A percentile compares a stretch with the other conserved stretches of the same genome.
Evolutionary conservation across 1,140 invertebrate genomes (phyloP).

Genomic region (Linepithema humile): DNA sequence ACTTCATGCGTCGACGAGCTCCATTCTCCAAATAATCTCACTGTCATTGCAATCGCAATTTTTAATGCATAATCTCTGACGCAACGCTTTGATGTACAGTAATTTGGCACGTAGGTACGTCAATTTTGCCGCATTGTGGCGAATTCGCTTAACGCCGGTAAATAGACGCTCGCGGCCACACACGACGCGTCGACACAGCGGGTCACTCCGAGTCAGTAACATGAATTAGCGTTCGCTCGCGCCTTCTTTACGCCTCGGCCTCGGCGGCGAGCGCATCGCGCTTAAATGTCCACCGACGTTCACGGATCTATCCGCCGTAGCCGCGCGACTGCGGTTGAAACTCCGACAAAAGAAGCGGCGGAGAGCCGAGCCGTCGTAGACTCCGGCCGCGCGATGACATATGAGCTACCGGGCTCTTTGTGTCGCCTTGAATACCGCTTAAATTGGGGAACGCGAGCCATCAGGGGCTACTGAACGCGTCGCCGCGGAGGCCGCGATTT

Average conservation of each 20-base stretch:
- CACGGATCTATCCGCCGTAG: constrained; percentile 67
- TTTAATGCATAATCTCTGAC: not conserved
- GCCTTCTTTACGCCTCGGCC: constrained; percentile 57
- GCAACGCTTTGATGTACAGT: not conserved
- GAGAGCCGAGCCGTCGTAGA: constrained; percentile 61
- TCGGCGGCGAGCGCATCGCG: constrained; percentile 2
- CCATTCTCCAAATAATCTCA: too few relatives aligned
- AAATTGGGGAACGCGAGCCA: constrained; percentile 77
- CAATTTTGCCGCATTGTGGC: not conserved
- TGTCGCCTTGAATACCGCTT: constrained; percentile 80
- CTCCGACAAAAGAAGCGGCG: constrained; percentile 61
- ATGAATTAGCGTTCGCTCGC: constrained; percentile 80
- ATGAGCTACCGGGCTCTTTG: constrained; percentile 80
- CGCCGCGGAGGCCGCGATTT: constrained; percentile 67
- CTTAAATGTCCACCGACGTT: constrained; percentile 66
- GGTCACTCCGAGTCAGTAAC: constrained; percentile 71
- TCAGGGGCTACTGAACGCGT: constrained; percentile 74
- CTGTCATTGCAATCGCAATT: not conserved
- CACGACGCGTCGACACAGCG: constrained; percentile 64
- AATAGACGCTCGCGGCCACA: constrained; percentile 66
- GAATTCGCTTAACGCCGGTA: not conserved
- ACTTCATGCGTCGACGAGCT: too few relatives aligned
- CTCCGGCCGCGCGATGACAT: constrained; percentile 78
- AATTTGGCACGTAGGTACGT: not conserved
- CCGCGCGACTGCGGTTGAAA: not conserved